These are phyloP conservation scores for Xiphophorus birchmanni DNA, from an alignment of 2,797 vertebrate species.

Conservation along the genomic window DNA sequence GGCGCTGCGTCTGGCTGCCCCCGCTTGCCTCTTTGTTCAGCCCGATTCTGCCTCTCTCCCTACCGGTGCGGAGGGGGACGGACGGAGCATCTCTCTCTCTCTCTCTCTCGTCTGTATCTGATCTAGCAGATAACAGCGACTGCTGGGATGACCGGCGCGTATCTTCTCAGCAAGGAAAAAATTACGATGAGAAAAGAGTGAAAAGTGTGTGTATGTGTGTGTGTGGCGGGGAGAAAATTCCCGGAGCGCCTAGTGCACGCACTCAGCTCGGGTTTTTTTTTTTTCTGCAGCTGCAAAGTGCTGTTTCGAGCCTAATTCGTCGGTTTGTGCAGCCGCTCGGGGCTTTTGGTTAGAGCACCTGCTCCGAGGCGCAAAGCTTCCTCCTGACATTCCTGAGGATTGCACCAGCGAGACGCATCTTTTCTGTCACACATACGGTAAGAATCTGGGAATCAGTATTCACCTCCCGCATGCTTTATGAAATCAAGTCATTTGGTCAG, in stretches of 20 bases:
- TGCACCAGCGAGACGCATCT: conserved; percentile 46
- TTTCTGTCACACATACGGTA: conserved; percentile 51
- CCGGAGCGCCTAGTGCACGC: conserved; percentile 36
- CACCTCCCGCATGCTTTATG: conserved; percentile 14
- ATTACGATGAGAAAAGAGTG: conserved; percentile 42
- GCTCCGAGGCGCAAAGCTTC: conserved; percentile 57
- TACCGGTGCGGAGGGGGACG: conserved; percentile 54
- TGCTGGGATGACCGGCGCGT: conserved; percentile 53
- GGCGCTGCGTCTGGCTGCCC: conserved; percentile 76
- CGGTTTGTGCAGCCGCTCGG: conserved; percentile 49
- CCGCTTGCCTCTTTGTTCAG: conserved; percentile 80
- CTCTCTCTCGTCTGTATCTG: conserved; percentile 17
- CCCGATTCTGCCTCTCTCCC: conserved; percentile 66
- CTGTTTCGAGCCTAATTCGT: conserved; percentile 60
- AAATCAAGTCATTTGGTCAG: conserved; percentile 42
- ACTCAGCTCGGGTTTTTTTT: conserved; percentile 25
- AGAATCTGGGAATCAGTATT: conserved; percentile 20
- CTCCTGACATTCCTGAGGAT: conserved; percentile 61
- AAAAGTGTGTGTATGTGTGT: conserved; percentile 38
- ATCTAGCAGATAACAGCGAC: conserved; percentile 37
- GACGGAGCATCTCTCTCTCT: conserved; percentile 45
- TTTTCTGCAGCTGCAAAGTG: conserved; percentile 64
- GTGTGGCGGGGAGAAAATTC: neutral
- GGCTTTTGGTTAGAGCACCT: conserved; percentile 57
- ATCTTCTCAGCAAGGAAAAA: conserved; percentile 49